Conservation (phyloP, 1,140 invertebrate species). For the Diorhabda elongata region DNA sequence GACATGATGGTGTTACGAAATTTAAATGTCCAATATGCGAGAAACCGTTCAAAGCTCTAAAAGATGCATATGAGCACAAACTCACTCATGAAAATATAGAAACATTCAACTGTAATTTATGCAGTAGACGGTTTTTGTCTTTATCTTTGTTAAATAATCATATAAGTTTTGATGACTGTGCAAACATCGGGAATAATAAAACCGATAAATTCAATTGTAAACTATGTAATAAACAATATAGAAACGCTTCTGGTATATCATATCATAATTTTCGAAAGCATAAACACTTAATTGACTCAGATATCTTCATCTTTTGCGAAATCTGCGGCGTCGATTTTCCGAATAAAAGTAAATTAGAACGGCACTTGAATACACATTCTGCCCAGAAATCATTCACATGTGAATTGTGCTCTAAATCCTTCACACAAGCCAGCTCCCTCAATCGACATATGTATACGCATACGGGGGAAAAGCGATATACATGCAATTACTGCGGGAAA, state of each 20-base stretch:
- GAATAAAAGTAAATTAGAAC: constrained; percentile 64
- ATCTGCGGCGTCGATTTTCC: constrained; percentile 76
- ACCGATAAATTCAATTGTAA: not conserved
- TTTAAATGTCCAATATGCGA: constrained; percentile 51
- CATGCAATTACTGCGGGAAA: constrained; percentile 66
- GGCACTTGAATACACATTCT: constrained; percentile 66
- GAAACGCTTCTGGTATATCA: constrained; percentile 25
- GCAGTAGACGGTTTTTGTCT: constrained; percentile 39
- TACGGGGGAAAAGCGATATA: constrained; percentile 62
- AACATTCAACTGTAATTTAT: constrained; percentile 34
- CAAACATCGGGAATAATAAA: constrained; percentile 41
- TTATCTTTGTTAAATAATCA: constrained; percentile 42
- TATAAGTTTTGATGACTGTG: constrained; percentile 41
- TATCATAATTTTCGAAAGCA: constrained; percentile 41
- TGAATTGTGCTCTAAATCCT: constrained; percentile 61
- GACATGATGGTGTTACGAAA: constrained; percentile 48
- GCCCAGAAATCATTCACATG: constrained; percentile 71
- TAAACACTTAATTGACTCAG: not conserved
- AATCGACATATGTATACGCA: constrained; percentile 60
- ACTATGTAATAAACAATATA: constrained; percentile 36
- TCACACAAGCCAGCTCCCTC: constrained; percentile 57
- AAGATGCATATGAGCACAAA: constrained; percentile 47
- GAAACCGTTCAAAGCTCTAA: constrained; percentile 51
- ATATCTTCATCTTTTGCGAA: constrained; percentile 55
- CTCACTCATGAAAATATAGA: constrained; percentile 5